Evolutionary conservation across 2,888 invertebrate species (phyloP).

Genomic region (Carcina quercana): DNA sequence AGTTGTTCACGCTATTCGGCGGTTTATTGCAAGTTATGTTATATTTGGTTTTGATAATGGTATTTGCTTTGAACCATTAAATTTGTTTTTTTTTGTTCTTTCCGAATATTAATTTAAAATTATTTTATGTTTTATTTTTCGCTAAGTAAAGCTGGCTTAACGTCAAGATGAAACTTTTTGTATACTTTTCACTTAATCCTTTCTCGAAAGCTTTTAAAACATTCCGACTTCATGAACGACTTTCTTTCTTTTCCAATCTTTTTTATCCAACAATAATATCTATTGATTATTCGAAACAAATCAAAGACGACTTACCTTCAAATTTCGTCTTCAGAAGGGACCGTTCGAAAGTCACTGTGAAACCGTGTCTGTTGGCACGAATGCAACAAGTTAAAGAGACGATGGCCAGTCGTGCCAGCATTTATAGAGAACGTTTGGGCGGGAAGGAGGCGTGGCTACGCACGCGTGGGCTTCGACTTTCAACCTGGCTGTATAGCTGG

Average conservation of each 20-base stretch:
- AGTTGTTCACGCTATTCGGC: too few relatives aligned
- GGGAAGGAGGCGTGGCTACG: slow-evolving; percentile 17
- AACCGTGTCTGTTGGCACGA: slow-evolving; percentile 16
- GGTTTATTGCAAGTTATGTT: too few relatives aligned
- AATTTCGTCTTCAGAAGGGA: slow-evolving; percentile 1
- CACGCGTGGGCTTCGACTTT: slow-evolving; percentile 15
- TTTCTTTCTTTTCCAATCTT: background rate
- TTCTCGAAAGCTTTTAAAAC: background rate
- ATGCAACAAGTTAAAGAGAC: slow-evolving; percentile 17
- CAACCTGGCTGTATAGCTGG: too few relatives aligned
- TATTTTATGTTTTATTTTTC: too few relatives aligned
- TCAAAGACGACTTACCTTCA: slow-evolving; percentile 13
- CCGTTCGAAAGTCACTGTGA: slow-evolving; percentile 7
- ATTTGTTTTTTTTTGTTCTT: too few relatives aligned
- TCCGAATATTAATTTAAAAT: too few relatives aligned
- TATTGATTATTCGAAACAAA: too few relatives aligned
- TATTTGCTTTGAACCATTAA: too few relatives aligned
- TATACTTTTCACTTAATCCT: background rate
- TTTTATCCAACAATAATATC: too few relatives aligned
- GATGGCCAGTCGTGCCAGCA: slow-evolving; percentile 12
- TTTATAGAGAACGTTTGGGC: slow-evolving; percentile 16
- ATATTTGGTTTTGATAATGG: too few relatives aligned
- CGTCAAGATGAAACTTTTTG: too few relatives aligned
- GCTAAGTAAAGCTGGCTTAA: too few relatives aligned
- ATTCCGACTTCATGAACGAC: background rate